Evolutionary conservation across 1,140 invertebrate species (phyloP).

Genomic region (Psix sp.): DNA sequence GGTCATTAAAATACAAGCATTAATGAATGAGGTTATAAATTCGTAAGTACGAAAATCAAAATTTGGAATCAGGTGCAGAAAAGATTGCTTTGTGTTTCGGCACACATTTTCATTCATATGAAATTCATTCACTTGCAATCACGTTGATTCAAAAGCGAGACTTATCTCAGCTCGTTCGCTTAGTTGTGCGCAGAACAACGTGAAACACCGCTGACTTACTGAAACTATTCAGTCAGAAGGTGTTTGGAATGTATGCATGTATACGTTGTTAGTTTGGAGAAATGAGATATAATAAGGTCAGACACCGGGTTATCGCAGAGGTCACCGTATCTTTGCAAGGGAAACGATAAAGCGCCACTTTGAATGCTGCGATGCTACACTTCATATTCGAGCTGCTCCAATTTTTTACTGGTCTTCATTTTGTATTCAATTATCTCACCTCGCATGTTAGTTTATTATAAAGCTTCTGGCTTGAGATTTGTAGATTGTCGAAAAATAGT

Average conservation of each 20-base stretch:
- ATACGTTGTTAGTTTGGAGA: conserved; percentile 41
- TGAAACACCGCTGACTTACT: conserved; percentile 12
- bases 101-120: conserved; percentile 55
- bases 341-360: conserved; percentile 65
- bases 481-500: conserved; percentile 8
- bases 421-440: neutral
- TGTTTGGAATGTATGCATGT: conserved; percentile 30
- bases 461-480: conserved; percentile 10
- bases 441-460: neutral
- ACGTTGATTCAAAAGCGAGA: conserved; percentile 24
- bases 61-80: neutral
- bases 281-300: conserved; percentile 72
- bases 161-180: conserved; percentile 40
- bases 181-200: too few relatives aligned
- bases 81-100: neutral
- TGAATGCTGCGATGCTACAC: conserved; percentile 40
- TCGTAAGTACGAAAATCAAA: neutral
- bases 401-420: conserved; percentile 22
- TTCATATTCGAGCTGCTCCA: conserved; percentile 56
- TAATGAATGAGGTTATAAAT: neutral
- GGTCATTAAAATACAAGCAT: neutral
- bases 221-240: conserved; percentile 40
- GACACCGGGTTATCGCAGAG: conserved; percentile 67
- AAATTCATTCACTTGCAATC: conserved; percentile 63
- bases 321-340: conserved; percentile 64